Evolutionary conservation across 2,113 vertebrate genomes (phyloP).

Genomic region (Lichenostomus cassidix): DNA sequence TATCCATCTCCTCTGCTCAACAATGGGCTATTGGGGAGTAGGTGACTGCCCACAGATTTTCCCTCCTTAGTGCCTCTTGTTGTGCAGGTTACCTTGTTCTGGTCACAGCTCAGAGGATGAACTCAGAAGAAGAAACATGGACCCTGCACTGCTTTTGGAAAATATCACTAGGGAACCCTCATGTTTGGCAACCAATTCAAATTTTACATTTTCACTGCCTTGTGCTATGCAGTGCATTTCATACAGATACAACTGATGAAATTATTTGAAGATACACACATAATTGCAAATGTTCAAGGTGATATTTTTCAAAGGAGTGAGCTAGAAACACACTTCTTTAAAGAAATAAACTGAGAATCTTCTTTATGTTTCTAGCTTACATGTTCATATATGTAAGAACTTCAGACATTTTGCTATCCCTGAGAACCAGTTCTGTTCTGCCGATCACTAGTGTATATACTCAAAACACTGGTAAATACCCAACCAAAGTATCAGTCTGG

Average conservation of each 20-base stretch:
- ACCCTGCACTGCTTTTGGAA: background rate
- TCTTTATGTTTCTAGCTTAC: background rate
- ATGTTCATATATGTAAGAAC: background rate
- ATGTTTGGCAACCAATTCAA: background rate
- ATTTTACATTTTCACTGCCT: background rate
- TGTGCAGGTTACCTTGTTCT: background rate
- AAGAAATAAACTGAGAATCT: background rate
- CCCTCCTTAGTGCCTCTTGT: background rate
- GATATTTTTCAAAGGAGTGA: background rate
- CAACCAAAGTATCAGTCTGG: background rate
- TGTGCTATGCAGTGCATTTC: background rate
- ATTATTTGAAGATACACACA: rapidly evolving
- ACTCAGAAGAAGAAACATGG: background rate
- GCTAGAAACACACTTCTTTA: background rate
- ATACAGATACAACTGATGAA: background rate
- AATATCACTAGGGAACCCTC: background rate
- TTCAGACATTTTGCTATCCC: background rate
- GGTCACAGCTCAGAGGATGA: background rate
- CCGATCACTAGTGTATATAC: background rate
- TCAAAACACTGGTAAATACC: background rate
- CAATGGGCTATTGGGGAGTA: background rate
- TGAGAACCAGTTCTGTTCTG: background rate
- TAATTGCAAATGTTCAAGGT: background rate
- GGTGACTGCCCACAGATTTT: background rate
- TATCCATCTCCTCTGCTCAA: background rate